A percentile compares a stretch with the other conserved stretches of the same genome.
Evolutionary conservation across 2,797 vertebrate species (phyloP).

Genomic region (Mastacembelus armatus): DNA sequence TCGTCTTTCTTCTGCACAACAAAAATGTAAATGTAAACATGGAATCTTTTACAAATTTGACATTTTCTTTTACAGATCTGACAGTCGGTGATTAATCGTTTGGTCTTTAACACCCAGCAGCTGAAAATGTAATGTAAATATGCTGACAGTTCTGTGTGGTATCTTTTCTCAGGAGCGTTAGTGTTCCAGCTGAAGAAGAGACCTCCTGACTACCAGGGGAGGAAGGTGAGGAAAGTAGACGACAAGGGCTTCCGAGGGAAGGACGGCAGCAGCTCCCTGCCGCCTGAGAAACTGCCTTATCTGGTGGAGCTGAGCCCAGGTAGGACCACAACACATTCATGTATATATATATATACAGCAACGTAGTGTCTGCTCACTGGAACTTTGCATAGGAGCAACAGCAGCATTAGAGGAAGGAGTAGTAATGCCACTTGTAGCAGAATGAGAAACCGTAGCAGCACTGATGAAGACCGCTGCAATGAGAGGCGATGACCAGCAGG

Average conservation of each 20-base stretch:
- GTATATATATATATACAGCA: not conserved
- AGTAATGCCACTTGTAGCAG: not conserved
- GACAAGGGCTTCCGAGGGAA: slow-evolving; percentile 85
- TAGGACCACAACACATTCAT: slow-evolving; percentile 66
- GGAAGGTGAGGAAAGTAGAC: slow-evolving; percentile 89
- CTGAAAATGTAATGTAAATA: not conserved
- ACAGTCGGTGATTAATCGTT: not conserved
- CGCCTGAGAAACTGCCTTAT: slow-evolving; percentile 96
- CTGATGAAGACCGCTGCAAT: slow-evolving; percentile 5
- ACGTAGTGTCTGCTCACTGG: not conserved
- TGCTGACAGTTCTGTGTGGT: not conserved
- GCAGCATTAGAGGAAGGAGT: not conserved
- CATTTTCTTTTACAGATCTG: too few species aligned
- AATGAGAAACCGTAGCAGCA: not conserved
- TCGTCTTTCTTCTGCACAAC: too few species aligned
- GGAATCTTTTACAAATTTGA: too few species aligned
- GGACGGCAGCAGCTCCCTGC: slow-evolving; percentile 85
- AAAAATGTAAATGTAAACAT: too few species aligned
- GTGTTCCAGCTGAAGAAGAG: slow-evolving; percentile 97
- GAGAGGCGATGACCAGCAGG: slow-evolving; percentile 33
- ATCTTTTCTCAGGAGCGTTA: slow-evolving; percentile 82
- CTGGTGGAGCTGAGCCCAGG: slow-evolving; percentile 98
- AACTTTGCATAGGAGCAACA: not conserved
- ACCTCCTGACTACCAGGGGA: slow-evolving; percentile 89
- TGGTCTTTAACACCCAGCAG: not conserved